Percentiles rank a stretch among this genome's conserved stretches.
phyloP scores from a whole-genome alignment of 2,888 invertebrate species.

The Temnothorax rugatulus region DNA sequence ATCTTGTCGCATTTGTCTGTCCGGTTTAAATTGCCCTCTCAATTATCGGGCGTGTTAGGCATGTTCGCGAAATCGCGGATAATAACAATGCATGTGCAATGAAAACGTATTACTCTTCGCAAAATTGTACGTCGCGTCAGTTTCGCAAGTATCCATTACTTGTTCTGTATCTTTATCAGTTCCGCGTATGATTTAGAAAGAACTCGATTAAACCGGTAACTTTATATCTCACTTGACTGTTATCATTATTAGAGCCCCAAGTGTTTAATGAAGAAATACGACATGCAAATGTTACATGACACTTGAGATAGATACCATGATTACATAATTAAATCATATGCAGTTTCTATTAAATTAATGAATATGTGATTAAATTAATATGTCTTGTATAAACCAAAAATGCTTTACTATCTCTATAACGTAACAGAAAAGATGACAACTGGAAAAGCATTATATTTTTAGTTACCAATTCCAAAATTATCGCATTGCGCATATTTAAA shows the following conservation, averaged over 20 bases:
- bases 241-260: neutral
- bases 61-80: neutral
- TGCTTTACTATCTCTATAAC: neutral
- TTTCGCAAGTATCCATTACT: constrained; percentile 22
- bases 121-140: constrained; percentile 2
- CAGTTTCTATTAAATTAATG: neutral
- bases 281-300: neutral
- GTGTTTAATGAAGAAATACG: neutral
- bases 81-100: neutral
- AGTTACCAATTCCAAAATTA: neutral
- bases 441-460: neutral
- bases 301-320: neutral
- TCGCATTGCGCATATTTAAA: neutral
- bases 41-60: constrained; percentile 20
- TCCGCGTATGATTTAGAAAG: constrained; percentile 6
- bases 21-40: constrained; percentile 22
- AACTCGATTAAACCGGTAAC: constrained; percentile 10
- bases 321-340: constrained; percentile 2
- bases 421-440: neutral
- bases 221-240: constrained; percentile 1
- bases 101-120: neutral
- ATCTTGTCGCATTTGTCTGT: constrained; percentile 30
- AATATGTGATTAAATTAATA: neutral
- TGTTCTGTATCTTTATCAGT: neutral
- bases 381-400: neutral